A percentile compares a stretch with the other conserved stretches of the same genome.
These are phyloP conservation scores for Linyphia triangularis DNA, from an alignment of 2,888 invertebrate genomes.

Conservation along the genomic window DNA sequence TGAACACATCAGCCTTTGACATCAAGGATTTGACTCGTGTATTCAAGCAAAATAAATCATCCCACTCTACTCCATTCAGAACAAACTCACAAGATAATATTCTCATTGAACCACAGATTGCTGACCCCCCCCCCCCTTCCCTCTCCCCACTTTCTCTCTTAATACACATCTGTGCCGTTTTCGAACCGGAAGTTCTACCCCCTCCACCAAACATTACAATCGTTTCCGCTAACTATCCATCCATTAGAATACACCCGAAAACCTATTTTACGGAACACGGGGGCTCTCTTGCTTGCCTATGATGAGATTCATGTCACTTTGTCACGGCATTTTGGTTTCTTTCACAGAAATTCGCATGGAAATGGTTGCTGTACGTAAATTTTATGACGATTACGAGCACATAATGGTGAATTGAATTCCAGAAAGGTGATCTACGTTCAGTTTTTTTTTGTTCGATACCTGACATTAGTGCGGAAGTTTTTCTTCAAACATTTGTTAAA, in stretches of 20 bases:
- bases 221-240: conserved; percentile 41
- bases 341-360: background rate
- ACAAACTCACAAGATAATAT: background rate
- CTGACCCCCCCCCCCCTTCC: no score
- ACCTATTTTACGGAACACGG: conserved; percentile 20
- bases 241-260: conserved; percentile 43
- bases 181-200: conserved; percentile 34
- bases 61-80: background rate
- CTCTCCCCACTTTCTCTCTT: background rate
- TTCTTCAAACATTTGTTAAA: no score
- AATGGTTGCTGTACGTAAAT: background rate
- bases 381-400: background rate
- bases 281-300: background rate
- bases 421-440: background rate
- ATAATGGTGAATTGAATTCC: background rate
- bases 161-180: conserved; percentile 15
- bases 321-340: conserved; percentile 34
- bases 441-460: background rate
- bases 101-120: no score
- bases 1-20: background rate
- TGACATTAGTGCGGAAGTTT: background rate
- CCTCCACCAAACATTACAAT: conserved; percentile 7
- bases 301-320: conserved; percentile 24
- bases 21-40: background rate
- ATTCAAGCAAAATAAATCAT: background rate